phyloP scores from a whole-genome alignment of 2,113 vertebrate species.

The Ophthalmolycus amberensis region DNA sequence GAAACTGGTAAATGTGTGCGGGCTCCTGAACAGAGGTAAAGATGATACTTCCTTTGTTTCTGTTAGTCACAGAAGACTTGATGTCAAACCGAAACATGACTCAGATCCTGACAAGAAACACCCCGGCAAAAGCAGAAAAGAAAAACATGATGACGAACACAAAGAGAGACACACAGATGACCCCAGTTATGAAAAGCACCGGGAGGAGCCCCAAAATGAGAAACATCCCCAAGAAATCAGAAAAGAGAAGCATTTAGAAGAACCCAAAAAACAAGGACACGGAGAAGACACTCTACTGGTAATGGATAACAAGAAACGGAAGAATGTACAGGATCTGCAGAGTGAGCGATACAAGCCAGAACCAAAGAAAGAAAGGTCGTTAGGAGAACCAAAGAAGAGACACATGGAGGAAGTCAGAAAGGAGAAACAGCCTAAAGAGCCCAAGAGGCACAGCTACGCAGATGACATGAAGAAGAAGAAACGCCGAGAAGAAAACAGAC shows the following conservation, averaged over 20 bases:
- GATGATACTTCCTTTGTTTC: constrained; percentile 57
- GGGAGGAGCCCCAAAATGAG: constrained; percentile 47
- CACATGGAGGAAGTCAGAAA: constrained; percentile 40
- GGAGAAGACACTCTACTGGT: constrained; percentile 28
- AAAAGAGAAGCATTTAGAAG: constrained; percentile 48
- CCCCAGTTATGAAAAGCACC: constrained; percentile 49
- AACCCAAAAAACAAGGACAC: constrained; percentile 20
- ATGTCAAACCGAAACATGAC: constrained; percentile 60
- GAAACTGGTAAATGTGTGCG: background rate
- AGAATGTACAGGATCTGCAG: constrained; percentile 22
- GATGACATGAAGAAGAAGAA: constrained; percentile 51
- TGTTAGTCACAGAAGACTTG: constrained; percentile 72
- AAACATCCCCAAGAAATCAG: constrained; percentile 44
- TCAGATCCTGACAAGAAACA: constrained; percentile 69
- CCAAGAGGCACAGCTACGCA: constrained; percentile 22
- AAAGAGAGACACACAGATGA: constrained; percentile 44
- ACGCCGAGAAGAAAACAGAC: constrained; percentile 41
- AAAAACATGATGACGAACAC: constrained; percentile 56
- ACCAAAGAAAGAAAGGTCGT: constrained; percentile 45
- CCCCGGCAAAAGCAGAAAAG: constrained; percentile 60
- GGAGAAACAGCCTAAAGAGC: constrained; percentile 37
- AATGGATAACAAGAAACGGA: constrained; percentile 45
- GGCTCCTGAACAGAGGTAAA: constrained; percentile 19
- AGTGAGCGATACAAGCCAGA: constrained; percentile 57
- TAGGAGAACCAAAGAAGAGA: constrained; percentile 61